Evolutionary conservation across 2,797 vertebrate genomes (phyloP), one percentile per base, ranked within the genome.

Genomic region (Notolepis coatsorum): DNA sequence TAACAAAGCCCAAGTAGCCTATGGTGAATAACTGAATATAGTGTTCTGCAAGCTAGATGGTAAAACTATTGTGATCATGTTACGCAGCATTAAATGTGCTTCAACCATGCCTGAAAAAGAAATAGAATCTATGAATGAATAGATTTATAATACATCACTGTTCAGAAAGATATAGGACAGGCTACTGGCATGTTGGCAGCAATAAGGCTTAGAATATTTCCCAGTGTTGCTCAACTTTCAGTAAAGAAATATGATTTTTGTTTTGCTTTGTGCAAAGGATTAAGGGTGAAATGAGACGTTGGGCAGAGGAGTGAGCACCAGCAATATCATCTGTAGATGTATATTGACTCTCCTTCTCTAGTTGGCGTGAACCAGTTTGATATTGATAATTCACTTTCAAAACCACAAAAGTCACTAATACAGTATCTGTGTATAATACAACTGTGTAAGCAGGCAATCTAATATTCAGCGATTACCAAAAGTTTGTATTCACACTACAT

Each of bases 41-140:
- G 10, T 1, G 2, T 31, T 58, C 43, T 49, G 12, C 25, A 39
- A 2, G 25, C 41, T 37, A 35, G 47, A 53, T 4, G 61, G 54
- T 5, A 39, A 56, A 71, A 60, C 54, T 18, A 57, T 47, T 68
- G 78, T 46, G 56, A 61, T 58, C 64, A 79, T 73, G 76, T 65
- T 31, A 71, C 62, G 45, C 61, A 2, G 50, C 41, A 46, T 55
- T 28, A 69, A 67, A 71, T 45, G 4, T 55, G 60, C 39, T 73
- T 48, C 59, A 41, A 66, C 62, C 63, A 64, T 48, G 73, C 78
- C 74, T 41, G 68, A 80, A 78, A 41, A 50, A 76, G 56, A 75
- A 67, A 75, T 66, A 75, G 75, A n/a, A n/a, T n/a, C n/a, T n/a
- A 61, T 61, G 59, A 77, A 75, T 52, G 73, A 62, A 80, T 77